Percentiles rank a stretch among this genome's conserved stretches.
Conservation (phyloP, 2,797 vertebrate genomes). For the Pygocentrus nattereri region DNA sequence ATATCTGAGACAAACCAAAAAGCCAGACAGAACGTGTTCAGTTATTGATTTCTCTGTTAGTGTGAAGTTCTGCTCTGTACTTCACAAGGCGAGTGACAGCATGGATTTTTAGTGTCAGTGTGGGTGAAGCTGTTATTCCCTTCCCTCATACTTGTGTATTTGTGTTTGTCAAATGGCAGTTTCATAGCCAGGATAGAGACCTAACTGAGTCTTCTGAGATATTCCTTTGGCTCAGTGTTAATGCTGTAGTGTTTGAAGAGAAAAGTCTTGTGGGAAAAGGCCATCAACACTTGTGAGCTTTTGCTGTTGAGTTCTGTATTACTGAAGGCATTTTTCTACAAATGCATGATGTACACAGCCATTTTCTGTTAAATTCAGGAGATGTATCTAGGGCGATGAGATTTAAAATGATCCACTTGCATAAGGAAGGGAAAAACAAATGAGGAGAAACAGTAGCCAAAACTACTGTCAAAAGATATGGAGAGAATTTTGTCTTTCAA, state of each 20-base stretch:
- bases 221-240: not conserved
- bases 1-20: not conserved
- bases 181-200: not conserved
- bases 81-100: not conserved
- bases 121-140: not conserved
- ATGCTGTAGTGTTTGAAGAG: not conserved
- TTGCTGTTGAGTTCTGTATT: not conserved
- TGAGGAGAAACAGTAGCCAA: too few relatives aligned
- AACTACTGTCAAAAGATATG: too few relatives aligned
- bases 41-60: not conserved
- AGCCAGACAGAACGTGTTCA: not conserved
- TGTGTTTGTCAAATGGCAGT: not conserved
- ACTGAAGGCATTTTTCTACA: not conserved
- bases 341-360: too few relatives aligned
- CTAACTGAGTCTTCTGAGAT: not conserved
- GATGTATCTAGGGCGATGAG: too few relatives aligned
- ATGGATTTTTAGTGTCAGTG: not conserved
- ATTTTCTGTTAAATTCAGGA: too few relatives aligned
- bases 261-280: not conserved
- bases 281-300: not conserved
- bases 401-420: too few relatives aligned
- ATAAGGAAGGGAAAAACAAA: too few relatives aligned
- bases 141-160: not conserved
- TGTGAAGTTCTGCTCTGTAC: not conserved
- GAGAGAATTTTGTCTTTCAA: too few relatives aligned